phyloP scores from a whole-genome alignment of 2,797 vertebrate species.

The Cirrhinus molitorella region DNA sequence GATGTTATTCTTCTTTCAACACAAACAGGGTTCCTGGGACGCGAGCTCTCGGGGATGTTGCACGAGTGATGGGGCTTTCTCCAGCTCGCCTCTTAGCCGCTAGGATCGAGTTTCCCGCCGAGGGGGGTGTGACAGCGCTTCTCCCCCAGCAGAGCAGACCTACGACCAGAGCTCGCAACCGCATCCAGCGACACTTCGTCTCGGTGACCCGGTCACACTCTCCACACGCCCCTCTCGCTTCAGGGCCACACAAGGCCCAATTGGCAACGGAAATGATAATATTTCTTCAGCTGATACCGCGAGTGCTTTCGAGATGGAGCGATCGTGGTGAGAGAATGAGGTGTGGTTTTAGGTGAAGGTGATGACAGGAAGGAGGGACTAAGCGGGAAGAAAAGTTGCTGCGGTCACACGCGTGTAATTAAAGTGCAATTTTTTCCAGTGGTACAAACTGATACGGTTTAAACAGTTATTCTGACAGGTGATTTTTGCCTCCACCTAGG shows the following conservation, averaged over 20 bases:
- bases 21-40: conserved; percentile 55
- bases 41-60: conserved; percentile 45
- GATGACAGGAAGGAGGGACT: conserved; percentile 22
- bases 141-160: conserved; percentile 23
- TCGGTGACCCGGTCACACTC: conserved; percentile 38
- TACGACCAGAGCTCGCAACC: conserved; percentile 16
- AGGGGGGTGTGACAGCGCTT: conserved; percentile 28
- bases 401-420: background rate
- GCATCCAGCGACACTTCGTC: conserved; percentile 44
- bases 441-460: background rate
- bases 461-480: conserved; percentile 56
- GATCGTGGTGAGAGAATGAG: conserved; percentile 33
- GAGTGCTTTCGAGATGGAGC: background rate
- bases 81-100: conserved; percentile 46
- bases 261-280: conserved; percentile 49
- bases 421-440: background rate
- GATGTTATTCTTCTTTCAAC: conserved; percentile 44
- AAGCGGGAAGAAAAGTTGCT: background rate
- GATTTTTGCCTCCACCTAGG: conserved; percentile 52
- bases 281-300: conserved; percentile 54
- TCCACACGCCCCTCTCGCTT: conserved; percentile 14
- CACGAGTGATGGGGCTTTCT: conserved; percentile 18
- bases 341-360: conserved; percentile 39
- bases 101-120: conserved; percentile 49
- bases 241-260: conserved; percentile 21